Percentiles rank a stretch among this genome's conserved stretches.
Conservation (phyloP, 1,140 invertebrate species). For the Gryon sp. region DNA sequence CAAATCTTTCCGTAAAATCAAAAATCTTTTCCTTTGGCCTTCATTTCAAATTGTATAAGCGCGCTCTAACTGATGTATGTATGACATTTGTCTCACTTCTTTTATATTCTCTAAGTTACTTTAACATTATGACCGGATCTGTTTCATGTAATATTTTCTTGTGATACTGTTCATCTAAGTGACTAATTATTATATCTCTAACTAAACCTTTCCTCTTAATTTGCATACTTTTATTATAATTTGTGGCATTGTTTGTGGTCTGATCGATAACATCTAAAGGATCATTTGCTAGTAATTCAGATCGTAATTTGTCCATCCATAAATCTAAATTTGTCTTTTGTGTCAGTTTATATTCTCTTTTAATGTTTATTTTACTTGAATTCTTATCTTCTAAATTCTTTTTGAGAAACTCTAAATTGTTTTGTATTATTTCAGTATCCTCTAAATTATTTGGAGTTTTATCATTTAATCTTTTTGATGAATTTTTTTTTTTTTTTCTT, state of each 20-base stretch:
- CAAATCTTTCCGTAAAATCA: slow-evolving; percentile 50
- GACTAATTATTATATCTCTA: slow-evolving; percentile 50
- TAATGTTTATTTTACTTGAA: not conserved
- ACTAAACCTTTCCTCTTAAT: slow-evolving; percentile 5
- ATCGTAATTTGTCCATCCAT: not conserved
- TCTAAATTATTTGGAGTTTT: too few species aligned
- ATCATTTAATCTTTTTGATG: too few species aligned
- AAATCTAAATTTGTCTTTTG: not conserved
- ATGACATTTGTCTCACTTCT: slow-evolving; percentile 52
- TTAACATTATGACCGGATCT: slow-evolving; percentile 53
- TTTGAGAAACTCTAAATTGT: too few species aligned
- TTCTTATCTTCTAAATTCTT: too few species aligned
- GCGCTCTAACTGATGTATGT: slow-evolving; percentile 33
- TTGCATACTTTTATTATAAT: not conserved
- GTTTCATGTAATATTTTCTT: slow-evolving; percentile 43
- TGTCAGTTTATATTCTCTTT: slow-evolving; percentile 15
- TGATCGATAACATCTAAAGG: slow-evolving; percentile 17
- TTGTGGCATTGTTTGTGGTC: too few species aligned
- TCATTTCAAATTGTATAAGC: slow-evolving; percentile 50
- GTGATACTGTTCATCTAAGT: slow-evolving; percentile 57
- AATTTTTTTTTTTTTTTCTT: too few species aligned
- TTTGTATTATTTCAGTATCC: too few species aligned
- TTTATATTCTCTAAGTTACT: slow-evolving; percentile 38
- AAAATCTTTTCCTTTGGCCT: slow-evolving; percentile 47
- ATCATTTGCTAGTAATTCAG: not conserved